Evolutionary conservation across 2,797 vertebrate species (phyloP), one percentile per base, ranked within the genome.

Genomic region (Scolopax rusticola): DNA sequence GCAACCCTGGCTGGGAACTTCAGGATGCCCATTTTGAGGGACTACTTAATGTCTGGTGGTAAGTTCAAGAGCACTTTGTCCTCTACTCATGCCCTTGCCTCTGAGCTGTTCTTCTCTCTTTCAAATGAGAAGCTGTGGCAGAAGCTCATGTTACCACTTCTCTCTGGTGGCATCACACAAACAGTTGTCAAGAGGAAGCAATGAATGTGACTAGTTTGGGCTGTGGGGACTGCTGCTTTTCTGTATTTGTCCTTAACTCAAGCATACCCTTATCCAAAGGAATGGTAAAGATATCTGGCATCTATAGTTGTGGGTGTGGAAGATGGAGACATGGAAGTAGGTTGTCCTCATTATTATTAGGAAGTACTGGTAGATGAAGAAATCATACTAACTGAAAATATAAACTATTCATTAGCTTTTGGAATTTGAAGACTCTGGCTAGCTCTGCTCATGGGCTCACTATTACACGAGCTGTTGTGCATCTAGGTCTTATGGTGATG

Each of bases 1-100:
- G 99, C 99, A 15, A 99, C 99, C 0, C 92, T 99, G 96, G 99
- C 99, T 1, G 99, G 99, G 40, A 99, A 99, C 97, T 99, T 99
- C 97, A 98, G 99, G 57, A 80, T 99, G 93, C 99, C 99, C 0
- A 96, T 99, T 70, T 96, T 99, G 32, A 98, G 99, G 84, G 99
- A 99, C 89, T 99, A 99, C 97, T 97, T 99, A 92, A 99, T 99
- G 99, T 99, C 98, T 87, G 99, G 99, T 93, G 99, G 99, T 99
- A 95, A 99, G 98, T 18, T 3, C 33, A 36, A 36, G 59, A 20
- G 25, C 18, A 5, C 36, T 50, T 7, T 76, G 48, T 10, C 51
- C 45, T 64, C 18, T 27, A 4, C 38, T 40, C 9, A 0, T 57
- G 38, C 19, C 32, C 12, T 64, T 81, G 17, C 10, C 24, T 68